A percentile compares a stretch with the other conserved stretches of the same genome.
Conservation (phyloP, 37 sponge, comb jelly and placozoan species). For the Aplysina aerophoba region DNA sequence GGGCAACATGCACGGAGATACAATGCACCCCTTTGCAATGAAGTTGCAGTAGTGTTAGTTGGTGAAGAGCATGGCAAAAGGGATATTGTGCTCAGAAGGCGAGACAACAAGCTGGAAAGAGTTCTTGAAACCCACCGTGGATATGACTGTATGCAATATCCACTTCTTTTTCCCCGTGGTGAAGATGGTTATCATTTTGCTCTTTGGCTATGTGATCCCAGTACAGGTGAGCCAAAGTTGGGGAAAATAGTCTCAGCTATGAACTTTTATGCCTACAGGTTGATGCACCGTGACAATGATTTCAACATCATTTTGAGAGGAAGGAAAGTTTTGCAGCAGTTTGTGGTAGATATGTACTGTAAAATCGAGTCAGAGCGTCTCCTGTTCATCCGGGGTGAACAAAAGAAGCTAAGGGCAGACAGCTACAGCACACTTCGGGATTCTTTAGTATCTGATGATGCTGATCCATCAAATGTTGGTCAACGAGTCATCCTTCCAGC, state of each 20-base stretch:
- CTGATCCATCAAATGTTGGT: conserved; percentile 45
- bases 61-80: conserved; percentile 45
- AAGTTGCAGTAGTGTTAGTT: conserved; percentile 41
- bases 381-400: conserved; percentile 36
- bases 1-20: conserved; percentile 44
- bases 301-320: background rate
- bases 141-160: conserved; percentile 45
- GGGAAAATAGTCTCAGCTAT: conserved; percentile 48
- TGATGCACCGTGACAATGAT: conserved; percentile 42
- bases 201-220: conserved; percentile 35
- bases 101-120: conserved; percentile 21
- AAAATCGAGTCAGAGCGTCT: conserved; percentile 73
- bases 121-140: conserved; percentile 44
- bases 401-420: conserved; percentile 42
- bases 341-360: conserved; percentile 58
- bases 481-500: conserved; percentile 60
- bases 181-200: conserved; percentile 42
- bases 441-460: conserved; percentile 42
- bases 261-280: conserved; percentile 42
- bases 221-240: background rate
- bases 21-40: conserved; percentile 44
- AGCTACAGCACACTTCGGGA: conserved; percentile 36
- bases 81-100: conserved; percentile 34
- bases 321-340: conserved; percentile 61
- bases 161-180: conserved; percentile 34